phyloP scores from a whole-genome alignment of 2,797 vertebrate species.

The Arnoldichthys spilopterus region DNA sequence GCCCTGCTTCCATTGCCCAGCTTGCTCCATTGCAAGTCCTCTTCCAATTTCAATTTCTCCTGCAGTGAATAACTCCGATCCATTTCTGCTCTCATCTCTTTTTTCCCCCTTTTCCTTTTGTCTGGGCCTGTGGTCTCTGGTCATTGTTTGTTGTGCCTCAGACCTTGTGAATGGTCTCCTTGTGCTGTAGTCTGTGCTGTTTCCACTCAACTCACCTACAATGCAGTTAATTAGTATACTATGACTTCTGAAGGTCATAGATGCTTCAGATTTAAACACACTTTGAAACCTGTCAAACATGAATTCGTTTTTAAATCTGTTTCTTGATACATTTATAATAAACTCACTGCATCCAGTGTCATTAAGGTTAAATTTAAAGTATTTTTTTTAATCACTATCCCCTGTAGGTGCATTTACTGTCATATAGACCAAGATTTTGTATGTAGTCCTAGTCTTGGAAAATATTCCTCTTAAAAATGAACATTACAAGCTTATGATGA shows the following conservation, averaged over 20 bases:
- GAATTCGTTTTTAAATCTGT: too few species aligned
- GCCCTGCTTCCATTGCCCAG: slow-evolving; percentile 45
- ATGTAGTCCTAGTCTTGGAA: background rate
- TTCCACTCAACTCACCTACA: slow-evolving; percentile 55
- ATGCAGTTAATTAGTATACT: slow-evolving; percentile 56
- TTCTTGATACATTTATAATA: slow-evolving; percentile 4
- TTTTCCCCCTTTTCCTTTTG: slow-evolving; percentile 11
- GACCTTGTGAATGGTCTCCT: slow-evolving; percentile 41
- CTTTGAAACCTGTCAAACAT: background rate
- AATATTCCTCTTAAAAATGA: background rate
- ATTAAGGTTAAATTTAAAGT: background rate
- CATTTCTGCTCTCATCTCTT: slow-evolving; percentile 48
- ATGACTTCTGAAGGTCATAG: slow-evolving; percentile 12
- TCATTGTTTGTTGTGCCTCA: slow-evolving; percentile 48
- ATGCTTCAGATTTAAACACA: background rate
- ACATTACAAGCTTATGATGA: background rate
- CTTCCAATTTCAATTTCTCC: slow-evolving; percentile 19
- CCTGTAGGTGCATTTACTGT: background rate
- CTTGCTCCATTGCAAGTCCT: slow-evolving; percentile 34
- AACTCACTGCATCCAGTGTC: background rate
- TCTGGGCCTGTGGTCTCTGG: slow-evolving; percentile 37
- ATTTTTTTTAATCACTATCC: background rate
- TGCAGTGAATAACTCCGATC: slow-evolving; percentile 38
- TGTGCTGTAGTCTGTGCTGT: slow-evolving; percentile 46
- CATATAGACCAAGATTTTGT: background rate